Evolutionary conservation across 2,888 invertebrate genomes (phyloP).

Genomic region (Lutraria lutraria): DNA sequence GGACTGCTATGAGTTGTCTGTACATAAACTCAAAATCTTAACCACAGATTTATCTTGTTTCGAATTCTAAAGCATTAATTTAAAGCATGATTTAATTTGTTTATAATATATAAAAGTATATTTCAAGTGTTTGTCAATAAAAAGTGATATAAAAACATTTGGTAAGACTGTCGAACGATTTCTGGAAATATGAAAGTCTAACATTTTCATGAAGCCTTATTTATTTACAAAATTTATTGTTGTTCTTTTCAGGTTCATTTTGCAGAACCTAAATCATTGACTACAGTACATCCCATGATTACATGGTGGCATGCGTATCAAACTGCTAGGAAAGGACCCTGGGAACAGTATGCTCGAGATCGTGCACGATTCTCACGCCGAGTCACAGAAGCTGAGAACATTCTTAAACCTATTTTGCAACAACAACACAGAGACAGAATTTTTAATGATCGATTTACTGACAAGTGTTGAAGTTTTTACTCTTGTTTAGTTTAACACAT

Average conservation of each 20-base stretch:
- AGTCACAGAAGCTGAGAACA: conserved; percentile 69
- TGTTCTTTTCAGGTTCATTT: conserved; percentile 76
- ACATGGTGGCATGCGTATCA: conserved; percentile 76
- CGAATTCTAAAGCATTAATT: too few relatives aligned
- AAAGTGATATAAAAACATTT: too few relatives aligned
- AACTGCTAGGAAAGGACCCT: conserved; percentile 79
- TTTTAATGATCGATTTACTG: conserved; percentile 52
- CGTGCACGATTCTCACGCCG: conserved; percentile 76
- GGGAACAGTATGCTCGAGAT: conserved; percentile 80
- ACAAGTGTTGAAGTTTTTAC: background rate
- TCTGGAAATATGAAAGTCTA: too few relatives aligned
- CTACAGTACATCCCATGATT: conserved; percentile 68
- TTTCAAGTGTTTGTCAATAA: too few relatives aligned
- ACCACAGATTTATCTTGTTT: too few relatives aligned
- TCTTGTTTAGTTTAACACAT: background rate
- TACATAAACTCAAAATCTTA: too few relatives aligned
- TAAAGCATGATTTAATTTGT: too few relatives aligned
- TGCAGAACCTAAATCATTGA: conserved; percentile 68
- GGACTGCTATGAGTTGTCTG: too few relatives aligned
- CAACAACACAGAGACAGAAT: conserved; percentile 64
- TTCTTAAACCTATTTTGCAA: conserved; percentile 69
- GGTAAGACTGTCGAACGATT: too few relatives aligned
- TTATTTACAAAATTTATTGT: background rate
- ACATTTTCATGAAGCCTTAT: too few relatives aligned
- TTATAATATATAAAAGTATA: too few relatives aligned